Percentiles rank a stretch among this genome's conserved stretches.
Evolutionary conservation across 2,888 invertebrate genomes (phyloP).

Genomic region (Euplexia lucipara): DNA sequence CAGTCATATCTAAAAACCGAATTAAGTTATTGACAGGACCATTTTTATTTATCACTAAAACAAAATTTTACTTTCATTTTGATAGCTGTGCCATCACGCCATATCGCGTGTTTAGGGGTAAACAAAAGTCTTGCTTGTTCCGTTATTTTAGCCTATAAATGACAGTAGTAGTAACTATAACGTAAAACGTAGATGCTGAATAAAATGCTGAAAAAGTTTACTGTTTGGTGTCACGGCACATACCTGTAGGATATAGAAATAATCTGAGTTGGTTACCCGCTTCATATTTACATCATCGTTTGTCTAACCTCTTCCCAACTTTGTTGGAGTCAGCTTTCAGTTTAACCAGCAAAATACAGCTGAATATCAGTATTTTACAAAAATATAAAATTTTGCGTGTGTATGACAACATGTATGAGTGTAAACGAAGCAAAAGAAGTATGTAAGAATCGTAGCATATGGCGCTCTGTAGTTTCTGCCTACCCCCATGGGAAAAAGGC

Average conservation of each 20-base stretch:
- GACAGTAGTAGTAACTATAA: slow-evolving; percentile 15
- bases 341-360: no score
- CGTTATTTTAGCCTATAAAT: slow-evolving; percentile 36
- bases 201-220: slow-evolving; percentile 19
- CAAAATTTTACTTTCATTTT: slow-evolving; percentile 41
- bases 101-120: slow-evolving; percentile 58
- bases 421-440: no score
- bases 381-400: no score
- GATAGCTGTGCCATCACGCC: slow-evolving; percentile 53
- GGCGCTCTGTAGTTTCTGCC: no score
- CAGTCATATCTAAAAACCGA: neutral
- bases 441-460: no score
- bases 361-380: no score
- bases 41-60: slow-evolving; percentile 34
- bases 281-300: neutral
- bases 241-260: neutral
- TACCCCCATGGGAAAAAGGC: no score
- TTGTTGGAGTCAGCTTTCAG: no score
- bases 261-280: neutral
- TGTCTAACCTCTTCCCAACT: neutral
- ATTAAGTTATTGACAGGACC: slow-evolving; percentile 15
- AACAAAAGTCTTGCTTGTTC: slow-evolving; percentile 39
- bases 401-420: no score
- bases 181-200: slow-evolving; percentile 12
- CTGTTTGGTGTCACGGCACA: slow-evolving; percentile 13